Evolutionary conservation across 2,797 vertebrate species (phyloP).

Genomic region (Danio choprae): DNA sequence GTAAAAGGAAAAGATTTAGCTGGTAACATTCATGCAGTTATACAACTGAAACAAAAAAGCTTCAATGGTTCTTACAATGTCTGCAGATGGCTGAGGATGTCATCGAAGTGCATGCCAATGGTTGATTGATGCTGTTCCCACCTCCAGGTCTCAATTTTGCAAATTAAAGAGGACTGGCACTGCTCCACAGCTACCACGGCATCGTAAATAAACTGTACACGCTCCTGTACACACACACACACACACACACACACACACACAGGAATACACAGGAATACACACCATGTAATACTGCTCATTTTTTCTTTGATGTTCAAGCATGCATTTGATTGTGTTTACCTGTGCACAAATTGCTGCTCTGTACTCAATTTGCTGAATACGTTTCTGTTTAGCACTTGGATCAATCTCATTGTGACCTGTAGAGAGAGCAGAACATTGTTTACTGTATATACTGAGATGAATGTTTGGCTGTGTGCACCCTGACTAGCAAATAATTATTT

Average conservation of each 20-base stretch:
- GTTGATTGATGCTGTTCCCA: constrained; percentile 89
- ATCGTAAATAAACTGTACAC: constrained; percentile 78
- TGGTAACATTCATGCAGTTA: constrained; percentile 7
- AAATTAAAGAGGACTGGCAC: constrained; percentile 81
- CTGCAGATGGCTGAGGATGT: constrained; percentile 84
- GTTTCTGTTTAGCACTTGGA: constrained; percentile 63
- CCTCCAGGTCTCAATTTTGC: constrained; percentile 87
- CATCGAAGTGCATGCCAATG: constrained; percentile 85
- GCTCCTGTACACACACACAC: constrained; percentile 71
- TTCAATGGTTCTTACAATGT: constrained; percentile 77
- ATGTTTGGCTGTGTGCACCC: neutral
- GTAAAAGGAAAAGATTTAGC: neutral
- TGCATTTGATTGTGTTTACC: constrained; percentile 61
- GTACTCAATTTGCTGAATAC: constrained; percentile 72
- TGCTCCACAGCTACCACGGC: constrained; percentile 79
- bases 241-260: constrained; percentile 30
- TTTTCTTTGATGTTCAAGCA: neutral
- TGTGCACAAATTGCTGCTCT: constrained; percentile 63
- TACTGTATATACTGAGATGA: neutral
- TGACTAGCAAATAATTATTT: neutral
- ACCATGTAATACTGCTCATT: constrained; percentile 29
- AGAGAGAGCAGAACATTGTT: constrained; percentile 33
- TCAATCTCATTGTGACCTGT: constrained; percentile 70
- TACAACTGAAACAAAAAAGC: neutral
- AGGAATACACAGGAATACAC: constrained; percentile 35